These are phyloP conservation scores for Microcebus griseorufus DNA, from an alignment of 2,113 vertebrate genomes.

Conservation along the genomic window DNA sequence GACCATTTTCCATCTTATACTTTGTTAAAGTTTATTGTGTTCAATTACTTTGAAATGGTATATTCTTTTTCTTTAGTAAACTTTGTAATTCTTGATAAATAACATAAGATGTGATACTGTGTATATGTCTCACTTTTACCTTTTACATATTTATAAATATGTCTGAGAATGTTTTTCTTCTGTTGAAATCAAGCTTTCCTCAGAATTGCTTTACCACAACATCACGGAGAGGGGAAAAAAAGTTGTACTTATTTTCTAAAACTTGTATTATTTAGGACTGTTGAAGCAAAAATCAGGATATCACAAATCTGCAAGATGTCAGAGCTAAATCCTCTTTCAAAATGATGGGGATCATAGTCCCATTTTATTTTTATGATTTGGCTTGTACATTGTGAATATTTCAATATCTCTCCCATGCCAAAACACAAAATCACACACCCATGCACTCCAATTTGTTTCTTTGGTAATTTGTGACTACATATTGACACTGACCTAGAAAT, in stretches of 20 bases:
- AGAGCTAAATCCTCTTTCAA: conserved; percentile 51
- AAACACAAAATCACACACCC: conserved; percentile 12
- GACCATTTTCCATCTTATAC: neutral
- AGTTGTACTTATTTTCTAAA: conserved; percentile 12
- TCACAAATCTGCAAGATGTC: conserved; percentile 72
- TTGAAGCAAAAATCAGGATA: conserved; percentile 62
- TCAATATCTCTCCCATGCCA: conserved; percentile 20
- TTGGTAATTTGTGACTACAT: conserved; percentile 63
- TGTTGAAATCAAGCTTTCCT: conserved; percentile 61
- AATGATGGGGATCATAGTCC: conserved; percentile 62
- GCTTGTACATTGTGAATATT: conserved; percentile 47
- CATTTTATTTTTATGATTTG: conserved; percentile 72
- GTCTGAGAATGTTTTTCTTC: conserved; percentile 50
- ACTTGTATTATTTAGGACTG: conserved; percentile 64
- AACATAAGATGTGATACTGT: neutral
- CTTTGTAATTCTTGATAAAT: conserved; percentile 22
- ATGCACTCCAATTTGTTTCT: conserved; percentile 59
- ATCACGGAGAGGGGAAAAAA: conserved; percentile 11
- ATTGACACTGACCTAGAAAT: conserved; percentile 57
- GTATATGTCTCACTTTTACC: neutral
- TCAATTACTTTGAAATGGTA: neutral
- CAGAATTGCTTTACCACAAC: conserved; percentile 55
- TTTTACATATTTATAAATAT: conserved; percentile 48
- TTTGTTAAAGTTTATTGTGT: neutral
- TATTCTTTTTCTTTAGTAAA: neutral